phyloP scores from a whole-genome alignment of 2,888 invertebrate genomes.

The Polyommatus icarus region DNA sequence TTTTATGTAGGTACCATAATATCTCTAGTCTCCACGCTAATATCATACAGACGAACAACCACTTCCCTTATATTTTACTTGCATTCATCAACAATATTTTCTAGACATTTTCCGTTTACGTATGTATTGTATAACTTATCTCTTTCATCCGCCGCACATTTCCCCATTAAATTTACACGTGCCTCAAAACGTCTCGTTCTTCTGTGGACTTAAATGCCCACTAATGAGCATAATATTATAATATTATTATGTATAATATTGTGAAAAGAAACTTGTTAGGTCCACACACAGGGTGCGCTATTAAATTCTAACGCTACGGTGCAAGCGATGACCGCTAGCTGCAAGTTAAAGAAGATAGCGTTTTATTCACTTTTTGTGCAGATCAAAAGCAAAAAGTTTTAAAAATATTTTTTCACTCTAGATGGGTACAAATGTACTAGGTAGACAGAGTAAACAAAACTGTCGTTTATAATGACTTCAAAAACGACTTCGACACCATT shows the following conservation, averaged over 20 bases:
- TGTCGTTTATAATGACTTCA: background rate
- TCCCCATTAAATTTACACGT: constrained; percentile 40
- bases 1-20: background rate
- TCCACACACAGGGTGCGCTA: constrained; percentile 67
- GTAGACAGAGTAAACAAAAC: background rate
- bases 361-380: background rate
- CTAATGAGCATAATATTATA: constrained; percentile 78
- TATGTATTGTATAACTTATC: background rate
- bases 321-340: constrained; percentile 45
- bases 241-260: constrained; percentile 64
- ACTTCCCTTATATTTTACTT: background rate
- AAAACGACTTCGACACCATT: background rate
- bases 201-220: constrained; percentile 57
- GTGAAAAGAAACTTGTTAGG: constrained; percentile 74
- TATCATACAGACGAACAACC: too few species aligned
- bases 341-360: constrained; percentile 41
- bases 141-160: constrained; percentile 30
- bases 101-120: background rate
- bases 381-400: background rate
- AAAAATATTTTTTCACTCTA: background rate
- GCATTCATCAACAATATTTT: background rate
- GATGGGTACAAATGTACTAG: background rate
- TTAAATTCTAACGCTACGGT: constrained; percentile 71
- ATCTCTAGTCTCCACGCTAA: too few species aligned
- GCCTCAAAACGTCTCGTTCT: constrained; percentile 39